Percentiles rank a stretch among this genome's conserved stretches.
Evolutionary conservation across 2,113 vertebrate genomes (phyloP).

Genomic region (Stigmatopora nigra): DNA sequence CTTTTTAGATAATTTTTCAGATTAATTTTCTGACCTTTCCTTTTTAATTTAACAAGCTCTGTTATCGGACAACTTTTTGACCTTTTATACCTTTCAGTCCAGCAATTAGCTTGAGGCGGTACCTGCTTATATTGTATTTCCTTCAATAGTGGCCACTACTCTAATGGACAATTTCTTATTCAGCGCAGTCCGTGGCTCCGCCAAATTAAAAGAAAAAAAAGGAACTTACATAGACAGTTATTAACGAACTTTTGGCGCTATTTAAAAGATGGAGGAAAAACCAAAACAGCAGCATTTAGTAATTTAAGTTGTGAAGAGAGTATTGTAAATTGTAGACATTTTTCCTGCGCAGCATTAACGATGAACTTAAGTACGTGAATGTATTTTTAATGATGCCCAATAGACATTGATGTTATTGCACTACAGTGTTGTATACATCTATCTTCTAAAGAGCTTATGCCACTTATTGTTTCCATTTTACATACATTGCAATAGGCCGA

Average conservation of each 20-base stretch:
- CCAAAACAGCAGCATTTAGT: background rate
- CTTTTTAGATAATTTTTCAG: background rate
- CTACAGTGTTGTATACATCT: background rate
- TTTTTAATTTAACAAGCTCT: constrained; percentile 2
- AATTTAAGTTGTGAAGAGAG: background rate
- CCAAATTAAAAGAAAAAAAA: background rate
- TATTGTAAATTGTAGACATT: background rate
- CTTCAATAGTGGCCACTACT: background rate
- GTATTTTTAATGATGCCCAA: background rate
- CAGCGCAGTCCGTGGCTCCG: background rate
- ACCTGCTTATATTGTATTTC: background rate
- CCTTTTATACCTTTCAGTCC: background rate
- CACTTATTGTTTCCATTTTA: background rate
- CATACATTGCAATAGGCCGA: too few species aligned
- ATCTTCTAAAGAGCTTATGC: background rate
- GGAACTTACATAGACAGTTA: background rate
- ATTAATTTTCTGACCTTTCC: constrained; percentile 7
- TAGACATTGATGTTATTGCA: background rate
- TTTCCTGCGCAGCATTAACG: background rate
- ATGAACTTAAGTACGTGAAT: background rate
- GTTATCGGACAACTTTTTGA: constrained; percentile 1
- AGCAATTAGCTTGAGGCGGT: constrained; percentile 2
- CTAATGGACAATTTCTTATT: background rate
- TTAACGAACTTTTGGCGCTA: background rate
- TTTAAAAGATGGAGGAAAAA: background rate